Evolutionary conservation across 2,797 vertebrate genomes (phyloP).

Genomic region (Rhincodon typus): DNA sequence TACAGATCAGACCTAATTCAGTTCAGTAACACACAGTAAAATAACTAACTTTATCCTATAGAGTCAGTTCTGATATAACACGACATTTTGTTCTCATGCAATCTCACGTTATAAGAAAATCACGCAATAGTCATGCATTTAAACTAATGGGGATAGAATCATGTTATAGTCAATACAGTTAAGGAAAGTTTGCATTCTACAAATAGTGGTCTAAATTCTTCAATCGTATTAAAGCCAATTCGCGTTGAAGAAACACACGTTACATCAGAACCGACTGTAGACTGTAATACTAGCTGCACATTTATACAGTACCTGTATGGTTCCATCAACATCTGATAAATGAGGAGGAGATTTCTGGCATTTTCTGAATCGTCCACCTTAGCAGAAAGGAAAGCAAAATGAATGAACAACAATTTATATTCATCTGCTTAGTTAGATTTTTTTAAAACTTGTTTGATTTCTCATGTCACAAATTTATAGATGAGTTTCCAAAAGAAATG

Average conservation of each 20-base stretch:
- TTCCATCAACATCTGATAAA: not conserved
- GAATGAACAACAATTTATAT: not conserved
- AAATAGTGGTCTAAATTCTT: too few relatives aligned
- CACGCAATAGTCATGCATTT: too few relatives aligned
- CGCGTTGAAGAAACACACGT: too few relatives aligned
- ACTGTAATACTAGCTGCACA: not conserved
- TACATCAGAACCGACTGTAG: too few relatives aligned
- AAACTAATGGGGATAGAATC: too few relatives aligned
- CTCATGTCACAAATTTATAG: not conserved
- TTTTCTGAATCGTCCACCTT: constrained; percentile 1
- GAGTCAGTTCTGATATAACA: too few relatives aligned
- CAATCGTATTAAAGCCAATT: too few relatives aligned
- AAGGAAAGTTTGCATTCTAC: too few relatives aligned
- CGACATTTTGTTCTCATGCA: too few relatives aligned
- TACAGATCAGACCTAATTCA: not conserved
- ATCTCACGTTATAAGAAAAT: too few relatives aligned
- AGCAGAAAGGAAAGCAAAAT: not conserved
- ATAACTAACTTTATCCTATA: not conserved
- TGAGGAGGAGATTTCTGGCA: not conserved
- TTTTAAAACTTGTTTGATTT: not conserved
- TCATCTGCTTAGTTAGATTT: not conserved
- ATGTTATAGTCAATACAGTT: too few relatives aligned
- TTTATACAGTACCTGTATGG: not conserved
- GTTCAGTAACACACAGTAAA: not conserved
- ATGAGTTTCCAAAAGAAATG: not conserved